Evolutionary conservation across 23 tunicate genomes (phyloP), one percentile per base, ranked within the genome.

Genomic region (Trididemnum nubilum): DNA sequence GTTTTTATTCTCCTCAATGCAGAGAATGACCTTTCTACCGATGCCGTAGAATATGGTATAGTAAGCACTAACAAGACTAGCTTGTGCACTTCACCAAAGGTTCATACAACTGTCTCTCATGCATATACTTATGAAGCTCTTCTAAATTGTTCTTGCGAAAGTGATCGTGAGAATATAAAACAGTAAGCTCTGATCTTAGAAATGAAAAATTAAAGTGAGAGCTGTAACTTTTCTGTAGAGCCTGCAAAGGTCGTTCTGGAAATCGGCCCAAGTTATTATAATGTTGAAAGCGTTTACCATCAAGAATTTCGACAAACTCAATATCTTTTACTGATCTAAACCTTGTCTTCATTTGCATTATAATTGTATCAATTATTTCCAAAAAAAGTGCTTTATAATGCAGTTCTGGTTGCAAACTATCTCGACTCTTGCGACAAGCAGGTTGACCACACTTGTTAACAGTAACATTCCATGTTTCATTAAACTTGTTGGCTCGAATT

Each of bases 291-390:
- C 38, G 38, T 69, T 34, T 69, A 38, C 75, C 30, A 32, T 69
- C 75, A 31, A 34, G 39, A 33, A 31, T 37, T 69, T 69, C 75
- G 4, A 69, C 38, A 32, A 69, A 69, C 5, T 30, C 75, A 31
- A 69, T 31, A 32, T 69, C 75, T 69, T 69, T 69, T 32, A 69
- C 40, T 34, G 75, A 69, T 38, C 33, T n/a, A 69, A 69, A 69
- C 23, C 75, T 32, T 69, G 30, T 37, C 40, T 34, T 32, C 75
- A 69, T 69, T 23, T 69, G 75, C 40, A 69, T 34, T 30, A 69
- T 23, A 7, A 69, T 69, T 5, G 75, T 32, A 69, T 69, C 75
- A 32, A 69, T 32, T 12, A 32, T 69, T 34, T 69, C 75, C 3
- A 69, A 69, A 69, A 69, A 32, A 2, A 69, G 75, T 69, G 75